Percentiles rank a stretch among this genome's conserved stretches.
These are phyloP conservation scores for Aphelenchoides besseyi DNA, from an alignment of 1,140 invertebrate genomes.

Conservation along the genomic window DNA sequence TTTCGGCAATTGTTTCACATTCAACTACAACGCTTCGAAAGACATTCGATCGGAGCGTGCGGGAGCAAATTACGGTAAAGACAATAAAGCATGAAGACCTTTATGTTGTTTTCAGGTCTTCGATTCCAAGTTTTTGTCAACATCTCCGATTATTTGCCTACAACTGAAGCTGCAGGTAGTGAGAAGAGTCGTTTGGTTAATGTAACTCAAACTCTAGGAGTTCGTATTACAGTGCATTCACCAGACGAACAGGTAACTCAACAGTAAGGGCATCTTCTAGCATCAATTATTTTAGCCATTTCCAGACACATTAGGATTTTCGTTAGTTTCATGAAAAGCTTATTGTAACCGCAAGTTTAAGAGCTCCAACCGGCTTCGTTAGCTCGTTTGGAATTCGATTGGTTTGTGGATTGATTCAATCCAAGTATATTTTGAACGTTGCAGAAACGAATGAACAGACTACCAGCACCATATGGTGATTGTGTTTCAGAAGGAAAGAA, in stretches of 20 bases:
- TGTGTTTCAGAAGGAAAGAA: slow-evolving; percentile 54
- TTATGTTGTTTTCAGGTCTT: slow-evolving; percentile 39
- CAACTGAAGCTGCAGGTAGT: slow-evolving; percentile 62
- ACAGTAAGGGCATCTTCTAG: background rate
- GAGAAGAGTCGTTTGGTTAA: too few species aligned
- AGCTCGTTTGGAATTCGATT: slow-evolving; percentile 58
- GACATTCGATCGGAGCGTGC: slow-evolving; percentile 58
- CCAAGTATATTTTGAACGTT: background rate
- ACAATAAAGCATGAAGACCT: slow-evolving; percentile 13
- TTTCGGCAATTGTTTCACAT: slow-evolving; percentile 61
- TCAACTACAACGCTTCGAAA: slow-evolving; percentile 51
- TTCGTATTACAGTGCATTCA: slow-evolving; percentile 56
- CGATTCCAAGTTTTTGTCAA: slow-evolving; percentile 62
- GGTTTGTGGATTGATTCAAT: slow-evolving; percentile 23
- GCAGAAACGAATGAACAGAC: slow-evolving; percentile 55
- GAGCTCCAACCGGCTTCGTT: slow-evolving; percentile 60
- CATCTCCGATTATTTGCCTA: slow-evolving; percentile 61
- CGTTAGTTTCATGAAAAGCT: too few species aligned
- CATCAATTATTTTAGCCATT: slow-evolving; percentile 46
- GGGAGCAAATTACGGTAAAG: slow-evolving; percentile 52
- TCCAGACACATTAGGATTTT: slow-evolving; percentile 60
- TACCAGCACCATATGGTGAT: slow-evolving; percentile 60
- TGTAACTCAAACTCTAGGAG: slow-evolving; percentile 10
- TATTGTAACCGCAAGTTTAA: too few species aligned
- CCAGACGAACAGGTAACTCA: background rate